These are phyloP conservation scores for Trematomus loennbergii DNA, from an alignment of 2,113 vertebrate genomes.

Conservation along the genomic window DNA sequence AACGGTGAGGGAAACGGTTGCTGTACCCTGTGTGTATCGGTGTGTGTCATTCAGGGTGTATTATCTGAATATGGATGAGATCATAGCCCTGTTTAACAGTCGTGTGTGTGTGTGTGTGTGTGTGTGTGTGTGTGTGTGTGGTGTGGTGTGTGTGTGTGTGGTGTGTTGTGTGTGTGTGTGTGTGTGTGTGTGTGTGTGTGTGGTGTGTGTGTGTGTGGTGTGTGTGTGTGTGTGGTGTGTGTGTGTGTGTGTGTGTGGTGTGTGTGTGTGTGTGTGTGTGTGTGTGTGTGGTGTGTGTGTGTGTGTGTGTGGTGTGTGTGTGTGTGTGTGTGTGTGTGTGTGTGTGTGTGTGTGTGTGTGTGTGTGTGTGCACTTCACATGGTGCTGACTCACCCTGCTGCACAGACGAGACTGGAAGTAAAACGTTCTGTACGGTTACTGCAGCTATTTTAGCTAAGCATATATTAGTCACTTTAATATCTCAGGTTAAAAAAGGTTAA, in stretches of 20 bases:
- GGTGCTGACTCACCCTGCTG: conserved; percentile 54
- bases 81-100: conserved; percentile 52
- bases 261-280: background rate
- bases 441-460: background rate
- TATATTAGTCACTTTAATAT: background rate
- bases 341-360: conserved; percentile 19
- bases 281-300: conserved; percentile 13
- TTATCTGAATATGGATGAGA: conserved; percentile 42
- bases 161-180: background rate
- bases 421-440: background rate
- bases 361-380: conserved; percentile 34
- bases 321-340: background rate
- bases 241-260: conserved; percentile 24
- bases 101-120: conserved; percentile 32
- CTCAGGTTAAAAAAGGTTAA: background rate
- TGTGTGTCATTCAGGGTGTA: conserved; percentile 40
- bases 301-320: background rate
- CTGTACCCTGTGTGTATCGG: background rate
- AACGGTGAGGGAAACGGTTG: background rate
- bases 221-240: conserved; percentile 21
- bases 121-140: conserved; percentile 4
- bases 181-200: conserved; percentile 12
- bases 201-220: conserved; percentile 14
- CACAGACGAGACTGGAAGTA: background rate
- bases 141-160: background rate